Conservation (phyloP, 2,888 invertebrate genomes). For the Drosophila niveifrons region DNA sequence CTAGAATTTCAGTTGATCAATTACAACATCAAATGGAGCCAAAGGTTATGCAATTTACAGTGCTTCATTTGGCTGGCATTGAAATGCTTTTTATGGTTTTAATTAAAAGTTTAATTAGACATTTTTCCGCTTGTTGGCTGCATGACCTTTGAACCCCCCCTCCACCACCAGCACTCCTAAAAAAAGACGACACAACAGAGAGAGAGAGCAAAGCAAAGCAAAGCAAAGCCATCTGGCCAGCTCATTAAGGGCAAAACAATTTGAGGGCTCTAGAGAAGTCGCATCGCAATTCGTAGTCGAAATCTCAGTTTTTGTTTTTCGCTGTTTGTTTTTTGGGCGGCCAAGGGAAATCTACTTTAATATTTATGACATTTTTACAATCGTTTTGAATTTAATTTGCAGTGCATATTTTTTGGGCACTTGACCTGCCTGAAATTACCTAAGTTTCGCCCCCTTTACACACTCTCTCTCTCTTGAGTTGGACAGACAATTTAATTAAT, state of each 20-base stretch:
- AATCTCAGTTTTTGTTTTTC: slow-evolving; percentile 33
- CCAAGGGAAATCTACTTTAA: slow-evolving; percentile 37
- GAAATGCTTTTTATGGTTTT: slow-evolving; percentile 64
- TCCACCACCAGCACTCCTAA: not conserved
- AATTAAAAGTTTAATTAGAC: slow-evolving; percentile 75
- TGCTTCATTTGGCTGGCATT: slow-evolving; percentile 40
- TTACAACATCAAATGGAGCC: not conserved
- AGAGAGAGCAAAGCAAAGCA: slow-evolving; percentile 1
- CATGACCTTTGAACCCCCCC: slow-evolving; percentile 40
- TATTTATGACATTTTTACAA: slow-evolving; percentile 44
- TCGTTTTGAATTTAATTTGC: slow-evolving; percentile 46
- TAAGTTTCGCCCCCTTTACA: not conserved
- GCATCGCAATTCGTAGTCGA: slow-evolving; percentile 7
- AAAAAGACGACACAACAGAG: not conserved
- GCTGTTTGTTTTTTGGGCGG: not conserved
- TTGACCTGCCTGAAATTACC: slow-evolving; percentile 21
- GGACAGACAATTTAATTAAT: slow-evolving; percentile 73
- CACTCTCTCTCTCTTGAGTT: not conserved
- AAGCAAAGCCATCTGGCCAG: slow-evolving; percentile 54
- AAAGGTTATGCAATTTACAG: slow-evolving; percentile 15
- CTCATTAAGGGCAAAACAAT: slow-evolving; percentile 49
- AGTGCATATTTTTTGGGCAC: slow-evolving; percentile 20
- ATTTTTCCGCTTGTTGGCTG: slow-evolving; percentile 39
- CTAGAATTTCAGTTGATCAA: not conserved
- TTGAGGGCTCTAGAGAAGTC: slow-evolving; percentile 21